These are phyloP conservation scores for Tenualosa ilisha DNA, from an alignment of 2,797 vertebrate genomes.

Conservation along the genomic window DNA sequence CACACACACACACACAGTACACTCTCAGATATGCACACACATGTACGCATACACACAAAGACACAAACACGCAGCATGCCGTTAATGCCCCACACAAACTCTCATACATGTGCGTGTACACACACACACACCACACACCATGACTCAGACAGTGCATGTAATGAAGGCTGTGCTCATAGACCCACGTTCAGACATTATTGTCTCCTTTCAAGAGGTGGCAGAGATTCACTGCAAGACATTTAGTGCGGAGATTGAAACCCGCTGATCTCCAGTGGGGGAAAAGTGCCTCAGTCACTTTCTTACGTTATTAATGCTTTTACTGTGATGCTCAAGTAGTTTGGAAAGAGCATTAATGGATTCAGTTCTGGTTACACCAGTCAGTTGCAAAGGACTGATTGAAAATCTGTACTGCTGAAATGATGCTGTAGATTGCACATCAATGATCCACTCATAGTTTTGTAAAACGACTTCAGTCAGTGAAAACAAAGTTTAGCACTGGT, in stretches of 20 bases:
- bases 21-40: neutral
- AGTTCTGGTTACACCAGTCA: neutral
- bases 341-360: neutral
- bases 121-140: neutral
- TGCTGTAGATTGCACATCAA: neutral
- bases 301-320: neutral
- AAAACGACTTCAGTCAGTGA: neutral
- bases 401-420: neutral
- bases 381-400: neutral
- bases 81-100: constrained; percentile 12
- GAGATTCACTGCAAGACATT: neutral
- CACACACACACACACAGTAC: constrained; percentile 24
- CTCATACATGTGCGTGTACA: neutral
- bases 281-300: neutral
- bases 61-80: neutral
- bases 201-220: neutral
- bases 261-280: neutral
- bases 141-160: neutral
- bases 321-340: neutral
- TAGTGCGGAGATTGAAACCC: neutral
- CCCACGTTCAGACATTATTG: neutral
- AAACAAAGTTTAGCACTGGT: neutral
- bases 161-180: neutral
- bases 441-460: neutral
- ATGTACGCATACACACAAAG: neutral